phyloP scores from a whole-genome alignment of 2,888 invertebrate genomes.

The Amiota minor region DNA sequence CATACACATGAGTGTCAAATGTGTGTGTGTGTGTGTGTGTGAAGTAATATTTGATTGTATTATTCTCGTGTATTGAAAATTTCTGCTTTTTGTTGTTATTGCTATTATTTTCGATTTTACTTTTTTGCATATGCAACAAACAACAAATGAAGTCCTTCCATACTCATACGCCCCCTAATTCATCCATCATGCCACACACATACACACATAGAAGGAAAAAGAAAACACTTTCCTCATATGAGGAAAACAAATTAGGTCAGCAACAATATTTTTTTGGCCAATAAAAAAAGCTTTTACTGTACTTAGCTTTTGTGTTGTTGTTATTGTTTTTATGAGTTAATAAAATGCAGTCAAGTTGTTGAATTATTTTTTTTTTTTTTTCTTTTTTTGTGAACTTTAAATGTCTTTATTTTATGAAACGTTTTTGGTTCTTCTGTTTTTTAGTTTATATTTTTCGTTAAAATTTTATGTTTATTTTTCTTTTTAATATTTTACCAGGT shows the following conservation, averaged over 20 bases:
- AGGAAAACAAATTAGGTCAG: constrained; percentile 17
- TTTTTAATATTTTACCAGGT: too few relatives aligned
- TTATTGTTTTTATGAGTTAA: constrained; percentile 1
- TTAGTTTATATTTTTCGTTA: too few relatives aligned
- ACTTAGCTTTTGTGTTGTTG: not conserved
- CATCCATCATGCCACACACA: not conserved
- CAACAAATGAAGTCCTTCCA: not conserved
- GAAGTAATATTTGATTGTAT: not conserved
- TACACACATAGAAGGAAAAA: not conserved
- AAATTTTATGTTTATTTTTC: too few relatives aligned
- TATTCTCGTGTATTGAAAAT: not conserved
- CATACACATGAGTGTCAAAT: not conserved
- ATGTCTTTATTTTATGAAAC: not conserved
- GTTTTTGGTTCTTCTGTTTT: not conserved
- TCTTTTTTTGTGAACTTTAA: not conserved
- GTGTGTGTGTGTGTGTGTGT: not conserved
- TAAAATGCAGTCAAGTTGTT: constrained; percentile 1
- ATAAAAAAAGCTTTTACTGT: not conserved
- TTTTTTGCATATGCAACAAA: constrained; percentile 9
- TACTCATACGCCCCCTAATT: not conserved
- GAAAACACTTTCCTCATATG: not conserved
- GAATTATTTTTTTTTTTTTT: not conserved
- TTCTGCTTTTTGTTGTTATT: not conserved
- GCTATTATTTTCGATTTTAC: constrained; percentile 8
- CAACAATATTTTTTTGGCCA: constrained; percentile 13